These are phyloP conservation scores for Cetoscarus ocellatus DNA, from an alignment of 2,797 vertebrate species.

Conservation along the genomic window DNA sequence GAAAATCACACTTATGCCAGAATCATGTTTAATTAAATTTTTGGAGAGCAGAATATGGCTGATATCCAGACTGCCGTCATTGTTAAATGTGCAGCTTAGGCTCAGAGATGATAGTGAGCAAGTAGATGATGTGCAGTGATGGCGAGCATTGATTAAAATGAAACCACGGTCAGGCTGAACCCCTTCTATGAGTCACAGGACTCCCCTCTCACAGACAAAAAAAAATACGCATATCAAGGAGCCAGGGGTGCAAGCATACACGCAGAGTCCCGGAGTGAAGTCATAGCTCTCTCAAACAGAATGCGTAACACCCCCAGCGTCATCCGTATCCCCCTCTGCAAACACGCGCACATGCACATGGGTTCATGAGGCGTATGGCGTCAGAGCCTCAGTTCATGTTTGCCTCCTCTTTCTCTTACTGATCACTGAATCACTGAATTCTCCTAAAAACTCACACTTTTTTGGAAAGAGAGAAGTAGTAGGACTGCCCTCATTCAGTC, in stretches of 20 bases:
- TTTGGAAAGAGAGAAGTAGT: slow-evolving; percentile 39
- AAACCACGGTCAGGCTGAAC: slow-evolving; percentile 19
- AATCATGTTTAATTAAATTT: slow-evolving; percentile 16
- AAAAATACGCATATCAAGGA: slow-evolving; percentile 34
- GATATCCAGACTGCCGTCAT: neutral
- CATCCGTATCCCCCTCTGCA: slow-evolving; percentile 47
- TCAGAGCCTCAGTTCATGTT: slow-evolving; percentile 63
- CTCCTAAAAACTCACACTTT: slow-evolving; percentile 39
- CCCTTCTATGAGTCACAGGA: slow-evolving; percentile 48
- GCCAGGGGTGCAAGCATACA: slow-evolving; percentile 30
- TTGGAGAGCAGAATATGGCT: neutral
- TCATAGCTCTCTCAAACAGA: slow-evolving; percentile 75
- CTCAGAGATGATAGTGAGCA: neutral
- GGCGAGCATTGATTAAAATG: slow-evolving; percentile 32
- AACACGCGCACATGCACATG: slow-evolving; percentile 16
- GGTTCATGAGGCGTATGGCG: slow-evolving; percentile 64
- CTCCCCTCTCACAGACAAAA: slow-evolving; percentile 37
- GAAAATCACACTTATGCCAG: neutral
- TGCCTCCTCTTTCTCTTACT: slow-evolving; percentile 22
- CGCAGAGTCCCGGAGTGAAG: slow-evolving; percentile 54
- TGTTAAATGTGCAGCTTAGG: neutral
- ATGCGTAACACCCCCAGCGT: slow-evolving; percentile 71
- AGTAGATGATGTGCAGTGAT: slow-evolving; percentile 17
- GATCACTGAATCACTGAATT: slow-evolving; percentile 57
- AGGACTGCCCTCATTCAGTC: slow-evolving; percentile 81